These are phyloP conservation scores for Phrynocephalus forsythii DNA, from an alignment of 2,797 vertebrate species.

Conservation along the genomic window DNA sequence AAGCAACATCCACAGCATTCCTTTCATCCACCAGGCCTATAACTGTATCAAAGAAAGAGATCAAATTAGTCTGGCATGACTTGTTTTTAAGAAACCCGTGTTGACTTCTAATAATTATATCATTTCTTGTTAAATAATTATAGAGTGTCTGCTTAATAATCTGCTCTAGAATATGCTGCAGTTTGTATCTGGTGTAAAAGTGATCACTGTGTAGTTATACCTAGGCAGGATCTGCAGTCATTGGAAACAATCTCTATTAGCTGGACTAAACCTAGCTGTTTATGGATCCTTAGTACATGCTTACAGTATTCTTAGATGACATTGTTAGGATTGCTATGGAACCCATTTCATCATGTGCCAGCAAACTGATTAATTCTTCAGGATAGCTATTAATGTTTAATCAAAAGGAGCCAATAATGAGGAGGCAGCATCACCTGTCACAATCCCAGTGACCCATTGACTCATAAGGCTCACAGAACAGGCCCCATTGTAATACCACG, in stretches of 20 bases:
- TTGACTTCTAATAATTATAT: no score
- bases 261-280: neutral
- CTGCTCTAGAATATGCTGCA: no score
- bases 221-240: neutral
- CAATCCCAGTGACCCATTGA: neutral
- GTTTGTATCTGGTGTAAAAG: neutral
- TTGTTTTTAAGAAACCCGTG: no score
- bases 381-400: neutral
- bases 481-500: neutral
- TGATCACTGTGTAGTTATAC: neutral
- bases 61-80: no score
- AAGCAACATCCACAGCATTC: no score
- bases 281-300: constrained; percentile 5
- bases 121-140: no score
- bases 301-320: constrained; percentile 48
- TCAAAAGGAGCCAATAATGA: neutral
- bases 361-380: neutral
- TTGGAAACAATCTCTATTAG: neutral
- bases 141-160: no score
- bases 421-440: neutral
- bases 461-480: neutral
- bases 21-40: no score
- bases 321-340: neutral
- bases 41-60: no score
- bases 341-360: neutral